Percentiles rank a stretch among this genome's conserved stretches.
phyloP scores from a whole-genome alignment of 2,113 vertebrate species.

The Origma solitaria region DNA sequence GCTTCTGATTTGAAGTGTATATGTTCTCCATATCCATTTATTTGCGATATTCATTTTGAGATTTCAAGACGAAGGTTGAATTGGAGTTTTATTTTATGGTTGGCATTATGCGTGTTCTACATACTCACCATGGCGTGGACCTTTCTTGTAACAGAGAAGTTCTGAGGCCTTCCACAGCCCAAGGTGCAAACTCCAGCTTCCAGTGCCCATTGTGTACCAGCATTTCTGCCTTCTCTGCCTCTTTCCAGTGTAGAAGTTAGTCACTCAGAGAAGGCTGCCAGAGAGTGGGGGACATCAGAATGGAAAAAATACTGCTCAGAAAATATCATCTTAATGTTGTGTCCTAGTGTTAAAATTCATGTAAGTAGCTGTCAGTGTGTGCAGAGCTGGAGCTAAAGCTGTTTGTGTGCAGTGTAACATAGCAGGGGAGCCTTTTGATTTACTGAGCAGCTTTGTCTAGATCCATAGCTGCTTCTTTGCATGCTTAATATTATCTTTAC shows the following conservation, averaged over 20 bases:
- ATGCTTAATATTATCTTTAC: conserved; percentile 54
- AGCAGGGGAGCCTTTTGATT: conserved; percentile 39
- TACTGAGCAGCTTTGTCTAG: conserved; percentile 28
- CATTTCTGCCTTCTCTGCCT: not conserved
- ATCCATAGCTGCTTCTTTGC: conserved; percentile 14
- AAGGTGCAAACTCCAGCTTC: not conserved
- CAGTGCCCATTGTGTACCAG: not conserved
- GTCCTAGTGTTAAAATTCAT: not conserved
- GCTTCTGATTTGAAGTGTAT: not conserved
- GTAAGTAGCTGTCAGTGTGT: conserved; percentile 1
- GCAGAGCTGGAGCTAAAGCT: not conserved
- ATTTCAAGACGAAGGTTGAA: conserved; percentile 5
- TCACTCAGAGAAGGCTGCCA: not conserved
- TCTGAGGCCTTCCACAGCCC: not conserved
- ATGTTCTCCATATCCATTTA: not conserved
- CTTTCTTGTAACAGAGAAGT: not conserved
- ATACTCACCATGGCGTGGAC: not conserved
- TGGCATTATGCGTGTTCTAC: not conserved
- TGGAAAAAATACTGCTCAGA: not conserved
- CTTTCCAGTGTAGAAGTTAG: not conserved
- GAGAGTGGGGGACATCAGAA: not conserved
- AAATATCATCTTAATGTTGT: not conserved
- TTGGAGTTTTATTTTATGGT: not conserved
- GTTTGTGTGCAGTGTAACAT: not conserved
- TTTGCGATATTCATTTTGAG: not conserved